Evolutionary conservation across 1,140 invertebrate genomes (phyloP), one percentile per base, ranked within the genome.

Genomic region (Babylonia areolata): DNA sequence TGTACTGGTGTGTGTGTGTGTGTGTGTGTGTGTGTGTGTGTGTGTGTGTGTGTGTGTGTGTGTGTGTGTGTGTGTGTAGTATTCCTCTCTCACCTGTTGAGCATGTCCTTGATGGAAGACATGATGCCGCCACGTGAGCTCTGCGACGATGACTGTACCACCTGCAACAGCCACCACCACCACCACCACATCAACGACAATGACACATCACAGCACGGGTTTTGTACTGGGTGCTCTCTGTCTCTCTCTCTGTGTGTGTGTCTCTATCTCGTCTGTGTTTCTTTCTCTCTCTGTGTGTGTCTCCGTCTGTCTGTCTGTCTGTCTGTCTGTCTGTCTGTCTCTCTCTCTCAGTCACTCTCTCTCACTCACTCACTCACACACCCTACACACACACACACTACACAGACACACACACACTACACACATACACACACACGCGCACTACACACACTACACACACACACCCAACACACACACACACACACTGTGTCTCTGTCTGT

Each of bases 31-130:
- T 2, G 73, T 37, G 73, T 9, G 73, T 77, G 73, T 9, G 73
- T 77, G 73, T 77, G 73, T 77, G 73, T 77, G 73, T 77, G 73
- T 77, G 15, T 77, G 73, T 77, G 73, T 77, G 73, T 37, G 73
- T 77, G 37, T 69, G 73, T 77, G 73, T 77, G 73, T 77, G 73
- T 77, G 73, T 77, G 73, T 77, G 73, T 37, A n/a, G 73, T 37
- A n/a, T n/a, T n/a, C n/a, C n/a, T n/a, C n/a, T n/a, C 84, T 35
- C 81, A 88, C 87, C 87, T 87, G 81, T 88, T 89, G 39, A 89
- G 85, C 87, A 89, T 88, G 58, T 89, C 89, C 75, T 87, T 81
- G 42, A 89, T 80, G 64, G 71, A 87, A 51, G 89, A 88, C 82
- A 87, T 87, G 58, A 87, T 84, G 77, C 86, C 86, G 77, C 86